These are phyloP conservation scores for Pseudonaja textilis DNA, from an alignment of 2,113 vertebrate genomes.

Conservation along the genomic window DNA sequence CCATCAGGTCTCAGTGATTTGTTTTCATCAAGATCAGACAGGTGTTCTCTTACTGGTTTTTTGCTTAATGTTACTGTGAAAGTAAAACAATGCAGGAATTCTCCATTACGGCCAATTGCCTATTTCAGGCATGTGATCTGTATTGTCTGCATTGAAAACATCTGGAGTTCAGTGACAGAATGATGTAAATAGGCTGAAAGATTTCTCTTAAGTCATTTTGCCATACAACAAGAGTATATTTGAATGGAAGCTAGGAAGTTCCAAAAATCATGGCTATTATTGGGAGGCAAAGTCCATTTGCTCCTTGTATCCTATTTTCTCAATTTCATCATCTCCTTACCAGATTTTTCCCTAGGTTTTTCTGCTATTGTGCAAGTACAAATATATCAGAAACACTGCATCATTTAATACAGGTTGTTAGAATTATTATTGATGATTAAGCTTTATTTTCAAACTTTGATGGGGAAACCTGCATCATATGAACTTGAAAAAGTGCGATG, in stretches of 20 bases:
- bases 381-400: background rate
- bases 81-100: background rate
- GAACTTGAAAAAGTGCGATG: background rate
- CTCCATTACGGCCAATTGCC: background rate
- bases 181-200: background rate
- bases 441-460: background rate
- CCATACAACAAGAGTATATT: background rate
- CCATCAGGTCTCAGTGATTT: too few species aligned
- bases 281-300: background rate
- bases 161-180: background rate
- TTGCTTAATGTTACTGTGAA: background rate
- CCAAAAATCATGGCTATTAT: background rate
- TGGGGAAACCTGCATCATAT: background rate
- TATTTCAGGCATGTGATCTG: background rate
- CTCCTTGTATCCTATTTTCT: background rate
- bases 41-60: too few species aligned
- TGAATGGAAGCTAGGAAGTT: background rate
- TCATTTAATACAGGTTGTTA: background rate
- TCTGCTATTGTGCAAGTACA: background rate
- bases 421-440: background rate
- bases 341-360: background rate
- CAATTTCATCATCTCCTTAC: background rate
- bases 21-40: too few species aligned
- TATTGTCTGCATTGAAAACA: conserved; percentile 7
- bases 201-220: background rate